Evolutionary conservation across 2,888 invertebrate species (phyloP), one percentile per base, ranked within the genome.

Genomic region (Merodon equestris): DNA sequence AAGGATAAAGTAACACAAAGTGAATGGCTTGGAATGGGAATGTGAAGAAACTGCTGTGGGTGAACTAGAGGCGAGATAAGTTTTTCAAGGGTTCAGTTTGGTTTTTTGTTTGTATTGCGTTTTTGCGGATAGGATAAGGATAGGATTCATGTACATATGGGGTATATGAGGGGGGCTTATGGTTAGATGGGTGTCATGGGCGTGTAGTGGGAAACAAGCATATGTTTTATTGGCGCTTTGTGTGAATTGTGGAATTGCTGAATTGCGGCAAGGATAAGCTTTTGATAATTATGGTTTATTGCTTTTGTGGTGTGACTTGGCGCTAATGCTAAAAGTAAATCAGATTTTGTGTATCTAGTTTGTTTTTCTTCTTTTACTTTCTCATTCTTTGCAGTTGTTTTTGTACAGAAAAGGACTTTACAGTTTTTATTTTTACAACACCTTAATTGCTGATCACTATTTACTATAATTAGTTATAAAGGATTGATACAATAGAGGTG

Each of bases 241-340:
- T 79, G 74, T 74, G 64, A 74, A 79, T 74, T 79, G 79, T 79
- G 7, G 7, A 27, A 27, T 27, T 27, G 27, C 7, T 4, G 27
- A 27, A 27, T 27, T 27, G 27, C n/a, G 74, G 79, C 63, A 64
- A 68, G 68, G 74, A 74, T 79, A 79, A 79, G 74, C 79, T 79
- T 74, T 64, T 79, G 68, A 74, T 74, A 79, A 79, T 79, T 79
- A 74, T 79, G 68, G 79, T 79, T 74, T 79, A 74, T 79, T 79
- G 79, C 79, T 74, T 74, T 74, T 73, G 77, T 73, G 77, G 77
- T 77, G 63, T 73, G 67, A 73, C 61, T 77, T 63, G 63, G 48
- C 73, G 73, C 61, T 77, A 57, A 77, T 72, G 72, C 56, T 77
- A 38, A 77, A 68, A 77, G 73, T 77, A 77, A 73, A 68, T 77